Evolutionary conservation across 2,888 invertebrate species (phyloP).

Genomic region (Andrena fulva): DNA sequence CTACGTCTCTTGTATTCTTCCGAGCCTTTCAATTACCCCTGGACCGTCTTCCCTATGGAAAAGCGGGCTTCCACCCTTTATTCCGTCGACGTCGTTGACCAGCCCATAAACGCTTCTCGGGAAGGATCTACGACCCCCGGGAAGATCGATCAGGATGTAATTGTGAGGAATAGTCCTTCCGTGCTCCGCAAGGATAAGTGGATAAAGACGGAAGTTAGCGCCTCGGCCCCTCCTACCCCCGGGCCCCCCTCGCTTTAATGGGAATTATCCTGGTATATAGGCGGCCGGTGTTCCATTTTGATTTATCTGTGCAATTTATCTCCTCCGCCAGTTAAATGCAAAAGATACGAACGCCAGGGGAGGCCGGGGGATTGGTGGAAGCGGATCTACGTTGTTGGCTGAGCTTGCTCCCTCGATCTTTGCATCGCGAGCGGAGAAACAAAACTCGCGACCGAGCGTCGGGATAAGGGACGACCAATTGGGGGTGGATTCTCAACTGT

Average conservation of each 20-base stretch:
- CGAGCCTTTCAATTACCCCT: slow-evolving; percentile 17
- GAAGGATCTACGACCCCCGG: slow-evolving; percentile 52
- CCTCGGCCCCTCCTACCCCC: slow-evolving; percentile 24
- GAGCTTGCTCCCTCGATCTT: neutral
- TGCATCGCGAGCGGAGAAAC: neutral
- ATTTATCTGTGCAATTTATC: slow-evolving; percentile 70
- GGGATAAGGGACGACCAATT: too few relatives aligned
- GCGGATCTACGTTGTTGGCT: slow-evolving; percentile 3
- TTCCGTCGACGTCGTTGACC: slow-evolving; percentile 42
- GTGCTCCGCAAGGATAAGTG: slow-evolving; percentile 73
- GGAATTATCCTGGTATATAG: slow-evolving; percentile 65
- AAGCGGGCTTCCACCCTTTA: slow-evolving; percentile 14
- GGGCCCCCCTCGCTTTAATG: slow-evolving; percentile 57
- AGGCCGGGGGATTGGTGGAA: neutral
- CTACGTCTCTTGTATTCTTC: neutral
- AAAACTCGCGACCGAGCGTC: neutral
- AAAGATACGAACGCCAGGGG: slow-evolving; percentile 44
- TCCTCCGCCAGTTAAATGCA: slow-evolving; percentile 50
- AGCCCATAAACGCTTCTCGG: slow-evolving; percentile 38
- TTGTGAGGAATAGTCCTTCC: slow-evolving; percentile 75
- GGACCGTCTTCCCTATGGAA: neutral
- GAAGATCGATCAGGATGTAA: slow-evolving; percentile 75
- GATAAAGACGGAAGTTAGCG: slow-evolving; percentile 71
- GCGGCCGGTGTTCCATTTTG: slow-evolving; percentile 55
- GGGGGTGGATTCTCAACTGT: too few relatives aligned